Conservation (phyloP, 2,888 invertebrate genomes). For the Acleris laterana region DNA sequence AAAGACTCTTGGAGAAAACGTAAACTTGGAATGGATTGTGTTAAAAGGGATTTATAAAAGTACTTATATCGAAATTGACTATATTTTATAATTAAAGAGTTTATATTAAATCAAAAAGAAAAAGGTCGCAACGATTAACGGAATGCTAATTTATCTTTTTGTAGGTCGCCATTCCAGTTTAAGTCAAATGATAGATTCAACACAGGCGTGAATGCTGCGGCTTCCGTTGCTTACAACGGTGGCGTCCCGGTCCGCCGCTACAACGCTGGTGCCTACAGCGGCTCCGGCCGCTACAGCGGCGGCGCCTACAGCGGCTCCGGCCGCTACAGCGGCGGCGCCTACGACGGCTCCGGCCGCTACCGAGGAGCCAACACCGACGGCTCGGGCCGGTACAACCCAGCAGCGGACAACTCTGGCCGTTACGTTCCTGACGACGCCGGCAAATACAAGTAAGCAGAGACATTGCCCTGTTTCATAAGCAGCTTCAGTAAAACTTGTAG, state of each 20-base stretch:
- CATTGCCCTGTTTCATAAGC: background rate
- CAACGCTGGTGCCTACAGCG: constrained; percentile 41
- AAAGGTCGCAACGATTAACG: no score
- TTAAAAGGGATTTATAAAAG: no score
- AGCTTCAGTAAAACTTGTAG: background rate
- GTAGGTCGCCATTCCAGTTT: constrained; percentile 51
- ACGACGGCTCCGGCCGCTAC: constrained; percentile 55
- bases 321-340: constrained; percentile 48
- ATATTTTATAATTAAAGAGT: no score
- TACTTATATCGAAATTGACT: no score
- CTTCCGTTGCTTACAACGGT: constrained; percentile 45
- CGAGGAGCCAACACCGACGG: constrained; percentile 38
- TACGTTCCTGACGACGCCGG: constrained; percentile 63
- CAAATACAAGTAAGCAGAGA: constrained; percentile 63
- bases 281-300: constrained; percentile 39
- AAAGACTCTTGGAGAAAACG: no score
- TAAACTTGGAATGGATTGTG: no score
- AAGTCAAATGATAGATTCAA: constrained; percentile 41
- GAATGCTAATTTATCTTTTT: background rate
- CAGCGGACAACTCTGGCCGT: constrained; percentile 54
- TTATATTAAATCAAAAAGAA: no score
- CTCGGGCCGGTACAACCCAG: constrained; percentile 49
- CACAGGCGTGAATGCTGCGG: constrained; percentile 46
- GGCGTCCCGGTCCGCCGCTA: no score
- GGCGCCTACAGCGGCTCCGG: constrained; percentile 47